These are phyloP conservation scores for Corythoichthys intestinalis DNA, from an alignment of 2,113 vertebrate species.

Conservation along the genomic window DNA sequence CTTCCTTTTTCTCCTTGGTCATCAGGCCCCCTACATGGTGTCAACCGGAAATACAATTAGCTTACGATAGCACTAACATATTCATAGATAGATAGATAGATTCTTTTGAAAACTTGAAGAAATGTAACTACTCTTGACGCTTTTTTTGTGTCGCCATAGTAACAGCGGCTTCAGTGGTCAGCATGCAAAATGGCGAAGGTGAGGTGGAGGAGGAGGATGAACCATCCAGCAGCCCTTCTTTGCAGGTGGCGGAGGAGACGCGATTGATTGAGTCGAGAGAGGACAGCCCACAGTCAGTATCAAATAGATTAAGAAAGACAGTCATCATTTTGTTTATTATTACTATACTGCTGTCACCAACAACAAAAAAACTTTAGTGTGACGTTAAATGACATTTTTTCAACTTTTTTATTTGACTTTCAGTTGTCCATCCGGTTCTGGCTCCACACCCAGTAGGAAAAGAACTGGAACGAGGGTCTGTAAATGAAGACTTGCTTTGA, in stretches of 20 bases:
- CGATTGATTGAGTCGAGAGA: constrained; percentile 25
- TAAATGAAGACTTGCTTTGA: neutral
- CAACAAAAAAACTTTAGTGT: too few relatives aligned
- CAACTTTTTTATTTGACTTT: constrained; percentile 16
- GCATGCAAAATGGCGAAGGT: constrained; percentile 54
- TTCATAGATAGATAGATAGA: too few relatives aligned
- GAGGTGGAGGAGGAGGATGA: constrained; percentile 25
- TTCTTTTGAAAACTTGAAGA: too few relatives aligned
- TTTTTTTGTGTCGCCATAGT: constrained; percentile 28
- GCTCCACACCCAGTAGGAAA: constrained; percentile 28
- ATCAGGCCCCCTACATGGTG: too few relatives aligned
- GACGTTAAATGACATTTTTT: neutral
- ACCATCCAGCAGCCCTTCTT: constrained; percentile 4
- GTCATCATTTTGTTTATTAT: too few relatives aligned
- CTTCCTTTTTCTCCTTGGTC: too few relatives aligned
- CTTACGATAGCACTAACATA: too few relatives aligned
- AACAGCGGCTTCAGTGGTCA: constrained; percentile 51
- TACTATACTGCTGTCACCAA: too few relatives aligned
- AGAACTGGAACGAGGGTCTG: constrained; percentile 34
- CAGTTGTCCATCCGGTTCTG: constrained; percentile 33
- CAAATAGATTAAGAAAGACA: neutral
- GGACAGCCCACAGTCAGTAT: constrained; percentile 24
- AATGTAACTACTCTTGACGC: constrained; percentile 20
- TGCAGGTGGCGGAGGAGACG: constrained; percentile 8
- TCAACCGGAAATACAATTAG: too few relatives aligned